Base-by-base conservation (phyloP, 2,888 invertebrate genomes). In the Julus scanicus region DNA sequence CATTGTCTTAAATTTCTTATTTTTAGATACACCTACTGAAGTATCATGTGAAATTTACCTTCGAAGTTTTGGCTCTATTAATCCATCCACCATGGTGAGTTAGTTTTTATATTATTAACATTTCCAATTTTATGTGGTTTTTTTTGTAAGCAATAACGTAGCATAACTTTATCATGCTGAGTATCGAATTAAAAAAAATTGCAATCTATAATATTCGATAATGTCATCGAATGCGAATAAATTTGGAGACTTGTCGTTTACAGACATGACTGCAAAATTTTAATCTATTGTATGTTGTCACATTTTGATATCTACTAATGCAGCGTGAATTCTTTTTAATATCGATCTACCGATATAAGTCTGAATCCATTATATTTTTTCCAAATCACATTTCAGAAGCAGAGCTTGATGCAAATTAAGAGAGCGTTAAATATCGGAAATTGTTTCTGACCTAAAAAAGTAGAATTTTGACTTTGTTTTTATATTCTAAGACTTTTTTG, bases 11-110 rank as follows among this genome's bases (percentile, higher is more conserved):
- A 88, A 88, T 89, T 89, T 80, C 91, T 91, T 17, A 91, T 83
- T 83, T 83, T 83, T 17, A 93, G 93, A 92, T 90, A 92, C 92
- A 87, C 92, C 93, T 0, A 93, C 93, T 0, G 91, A 91, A 11
- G 93, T 93, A 0, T 91, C 91, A 49, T 92, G 92, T 88, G 93
- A 93, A 89, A 91, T 93, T 13, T 93, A 92, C 90, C 92, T 93
- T 20, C 90, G 91, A 88, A 93, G 93, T 90, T 93, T 93, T 89
- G 93, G 93, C 17, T 93, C 93, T 20, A 93, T 93, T 89, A 93
- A 92, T 90, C 93, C 93, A 13, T 91, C 92, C 6, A 93, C 93
- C 37, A 93, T 93, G 93, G 93, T 93, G 90, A 91, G 83, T 15
- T 44, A 20, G 20, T 37, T 37, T 80, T 6, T 63, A 15, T 71